Evolutionary conservation across 2,113 vertebrate genomes (phyloP), one percentile per base, ranked within the genome.

Genomic region (Chelonoidis abingdonii): DNA sequence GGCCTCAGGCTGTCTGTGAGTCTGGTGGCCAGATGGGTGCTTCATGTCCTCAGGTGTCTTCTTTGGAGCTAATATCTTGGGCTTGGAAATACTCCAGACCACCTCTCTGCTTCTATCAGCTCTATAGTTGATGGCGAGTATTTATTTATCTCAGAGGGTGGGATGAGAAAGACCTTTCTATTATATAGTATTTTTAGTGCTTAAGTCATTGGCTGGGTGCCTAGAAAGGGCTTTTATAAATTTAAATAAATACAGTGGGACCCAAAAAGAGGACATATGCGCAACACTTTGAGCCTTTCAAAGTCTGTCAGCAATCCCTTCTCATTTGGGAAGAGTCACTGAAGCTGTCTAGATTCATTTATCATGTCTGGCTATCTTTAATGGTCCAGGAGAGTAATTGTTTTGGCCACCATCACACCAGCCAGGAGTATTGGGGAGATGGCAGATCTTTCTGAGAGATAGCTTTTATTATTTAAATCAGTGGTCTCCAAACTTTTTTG

Each of bases 221-320:
- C 11, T 47, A 44, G 93, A 94, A 96, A 95, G 94, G 94, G 86
- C 92, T 94, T 88, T 95, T 93, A 79, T 81, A 87, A 96, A 94
- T 75, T 54, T 83, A 92, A 92, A 88, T 93, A 72, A 89, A 92
- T 83, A 89, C 56, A 65, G 53, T 91, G 81, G 92, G 89, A 93
- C 93, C 94, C 92, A 95, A 95, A 87, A 89, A 89, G 89, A 89
- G 80, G 83, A 86, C 7, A 52, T 89, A 47, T 94, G 85, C 87
- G 88, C 29, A 95, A 85, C 83, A 94, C 17, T 38, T 72, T 38
- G 35, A 72, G 65, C 65, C 65, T 72, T 72, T 72, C n/a, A 72
- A 72, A 72, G 17, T 22, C 19, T 72, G 65, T 72, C 4, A 38
- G 65, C n/a, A 69, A 65, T 65, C 62, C n/a, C 9, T 21, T 72